Base-by-base conservation (phyloP, 2,113 vertebrate genomes). In the Rafetus swinhoei region DNA sequence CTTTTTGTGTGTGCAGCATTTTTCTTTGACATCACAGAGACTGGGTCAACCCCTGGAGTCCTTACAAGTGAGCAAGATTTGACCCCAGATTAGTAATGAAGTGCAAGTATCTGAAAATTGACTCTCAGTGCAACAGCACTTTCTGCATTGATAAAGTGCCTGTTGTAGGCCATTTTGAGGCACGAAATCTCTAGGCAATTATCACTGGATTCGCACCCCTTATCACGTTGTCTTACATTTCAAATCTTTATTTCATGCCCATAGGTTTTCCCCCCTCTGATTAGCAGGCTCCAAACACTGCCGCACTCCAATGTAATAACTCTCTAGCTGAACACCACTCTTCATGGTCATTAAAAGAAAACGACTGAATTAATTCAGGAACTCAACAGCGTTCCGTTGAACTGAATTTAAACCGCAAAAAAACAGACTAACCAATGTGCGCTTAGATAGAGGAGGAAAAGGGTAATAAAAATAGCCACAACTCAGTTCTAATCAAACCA, bases 291-390 rank as follows among this genome's bases (percentile, higher is more conserved):
- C 88, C 94, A 88, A 97, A 96, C 85, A 90, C 52, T 82, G 55
- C 45, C 84, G 89, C 0, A 24, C 91, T 93, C 85, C 86, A 91
- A 60, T 95, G 94, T 96, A 97, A 97, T 95, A 79, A 79, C 94
- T 94, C 77, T 95, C 92, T 81, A 94, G 79, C 89, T 96, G 95
- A 96, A 94, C 93, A 97, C 90, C 94, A 90, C 87, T 97, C 95
- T 96, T 97, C 91, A 91, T 87, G 90, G 87, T 92, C 95, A 96
- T 94, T 96, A 96, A 97, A 74, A 93, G 65, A 96, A 97, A 97
- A 95, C 89, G 87, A 96, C 77, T 95, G 76, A 97, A 97, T 97
- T 97, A 97, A 97, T 95, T 97, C 88, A 94, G 85, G 18, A 96
- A 88, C 35, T 95, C 90, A 81, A 79, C 90, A 96, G 94, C 86